Base-by-base conservation (phyloP, 2,888 invertebrate genomes). In the Thymelicus acteon region DNA sequence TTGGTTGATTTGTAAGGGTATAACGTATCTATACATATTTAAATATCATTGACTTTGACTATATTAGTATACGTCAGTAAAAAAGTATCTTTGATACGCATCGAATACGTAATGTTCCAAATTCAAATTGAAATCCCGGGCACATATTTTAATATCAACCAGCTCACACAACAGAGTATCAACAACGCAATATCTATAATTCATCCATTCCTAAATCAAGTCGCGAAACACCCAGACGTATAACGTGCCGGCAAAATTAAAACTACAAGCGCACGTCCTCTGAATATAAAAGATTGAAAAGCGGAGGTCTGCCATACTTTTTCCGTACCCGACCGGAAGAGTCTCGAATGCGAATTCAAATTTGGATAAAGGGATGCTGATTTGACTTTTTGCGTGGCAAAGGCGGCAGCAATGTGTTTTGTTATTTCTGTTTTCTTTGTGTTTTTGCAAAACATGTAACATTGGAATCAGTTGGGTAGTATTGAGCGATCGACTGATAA, bases 311-410 rank as follows among this genome's bases (percentile, higher is more conserved):
- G 73, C 75, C 74, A 73, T 75, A 66, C 65, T 76, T 74, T 73
- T 76, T 72, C 74, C 76, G 61, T 73, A 66, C 73, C 72, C 63
- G 67, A 73, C 75, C 77, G 78, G 77, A 75, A 80, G 76, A 75
- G 77, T 71, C 75, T 72, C 72, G 77, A 76, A 77, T 78, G 79
- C 77, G 81, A 83, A 84, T 86, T 85, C 85, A 85, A 86, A 86
- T 85, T 85, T 82, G 80, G 80, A 83, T 84, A 71, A 75, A 75
- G 78, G 80, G 79, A 79, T 60, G 70, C 66, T 67, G 70, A 70
- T 65, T 69, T 61, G 68, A 72, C 68, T 66, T 66, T 69, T 69
- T 69, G 47, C 63, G 63, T 39, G 63, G 69, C 47, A 58, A 58
- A 62, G 40, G 47, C 67, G 67, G 67, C 48, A 60, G 60, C 48